Base-by-base conservation (phyloP, 2,888 invertebrate genomes). In the Meiosimyza platycephala region DNA sequence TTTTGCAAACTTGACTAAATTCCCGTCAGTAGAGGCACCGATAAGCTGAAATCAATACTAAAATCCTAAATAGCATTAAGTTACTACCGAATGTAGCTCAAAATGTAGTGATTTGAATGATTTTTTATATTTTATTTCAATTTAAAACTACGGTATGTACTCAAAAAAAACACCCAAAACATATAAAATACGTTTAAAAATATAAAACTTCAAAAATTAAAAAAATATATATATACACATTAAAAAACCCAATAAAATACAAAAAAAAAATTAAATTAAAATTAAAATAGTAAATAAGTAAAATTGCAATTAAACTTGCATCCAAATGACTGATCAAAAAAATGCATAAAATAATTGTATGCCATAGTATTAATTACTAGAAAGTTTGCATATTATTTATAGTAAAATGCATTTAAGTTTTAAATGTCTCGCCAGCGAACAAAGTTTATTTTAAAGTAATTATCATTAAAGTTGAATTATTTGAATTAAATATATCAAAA, bases 321-420 rank as follows among this genome's bases (percentile, higher is more conserved):
- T 81, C 81, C 78, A 83, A 82, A 83, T 80, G 83, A 84, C 84
- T 84, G 84, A 84, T 83, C 82, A 81, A 83, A 80, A 83, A 33
- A 52, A 64, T 18, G 64, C 64, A 40, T 64, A 64, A 64, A 40
- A 40, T 40, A 40, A 40, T 40, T 40, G 40, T 40, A 40, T 40
- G 40, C 40, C 9, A 40, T 40, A 40, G 54, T 54, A 0, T 54
- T 54, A 16, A 18, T 54, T n/a, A 16, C 7, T 11, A 16, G 13
- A 54, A 54, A 54, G 2, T 40, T 40, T 40, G 0, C 9, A 9
- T 40, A 40, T 40, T 40, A 40, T 7, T 7, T 40, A 40, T 7
- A 40, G 3, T 40, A 40, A 7, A 40, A 7, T 40, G 40, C 9
- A 40, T 40, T 7, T 40, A 9, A 7, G 40, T 40, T 40, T 9